phyloP scores from a whole-genome alignment of 2,888 invertebrate species.

The Penaeus monodon region DNA sequence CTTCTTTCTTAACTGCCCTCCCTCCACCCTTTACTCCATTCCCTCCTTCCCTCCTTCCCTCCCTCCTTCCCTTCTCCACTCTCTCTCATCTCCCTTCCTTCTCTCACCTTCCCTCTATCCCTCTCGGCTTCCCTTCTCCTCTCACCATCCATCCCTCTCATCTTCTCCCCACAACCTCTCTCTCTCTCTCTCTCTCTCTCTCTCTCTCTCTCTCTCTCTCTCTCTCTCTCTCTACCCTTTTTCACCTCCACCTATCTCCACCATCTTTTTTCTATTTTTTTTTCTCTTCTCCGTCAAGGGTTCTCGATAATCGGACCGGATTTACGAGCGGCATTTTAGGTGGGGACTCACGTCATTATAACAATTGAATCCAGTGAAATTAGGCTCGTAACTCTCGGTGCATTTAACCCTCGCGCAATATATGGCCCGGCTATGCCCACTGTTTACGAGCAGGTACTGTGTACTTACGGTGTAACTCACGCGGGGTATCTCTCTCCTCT shows the following conservation, averaged over 20 bases:
- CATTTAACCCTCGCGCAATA: conserved; percentile 23
- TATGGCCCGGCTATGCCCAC: neutral
- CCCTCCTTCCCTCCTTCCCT: neutral
- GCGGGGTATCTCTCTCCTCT: too few relatives aligned
- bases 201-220: neutral
- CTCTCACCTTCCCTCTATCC: neutral
- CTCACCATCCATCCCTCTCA: neutral
- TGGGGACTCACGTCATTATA: conserved; percentile 40
- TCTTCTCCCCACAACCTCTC: neutral
- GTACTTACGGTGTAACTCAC: too few relatives aligned
- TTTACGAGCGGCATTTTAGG: conserved; percentile 30
- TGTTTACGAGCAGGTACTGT: conserved; percentile 5
- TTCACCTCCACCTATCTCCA: neutral
- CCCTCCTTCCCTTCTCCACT: neutral
- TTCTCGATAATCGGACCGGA: conserved; percentile 20
- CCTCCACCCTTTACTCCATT: too few relatives aligned
- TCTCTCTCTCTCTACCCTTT: neutral
- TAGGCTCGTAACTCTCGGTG: conserved; percentile 21
- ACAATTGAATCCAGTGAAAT: conserved; percentile 38
- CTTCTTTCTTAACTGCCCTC: too few relatives aligned
- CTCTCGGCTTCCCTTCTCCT: neutral
- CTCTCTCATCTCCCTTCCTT: neutral
- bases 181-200: neutral
- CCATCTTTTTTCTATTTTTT: neutral
- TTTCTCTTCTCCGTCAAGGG: neutral